These are phyloP conservation scores for Aurelia coerulea DNA, from an alignment of 30 jellyfish, hydroid and myxozoan species.

Conservation along the genomic window DNA sequence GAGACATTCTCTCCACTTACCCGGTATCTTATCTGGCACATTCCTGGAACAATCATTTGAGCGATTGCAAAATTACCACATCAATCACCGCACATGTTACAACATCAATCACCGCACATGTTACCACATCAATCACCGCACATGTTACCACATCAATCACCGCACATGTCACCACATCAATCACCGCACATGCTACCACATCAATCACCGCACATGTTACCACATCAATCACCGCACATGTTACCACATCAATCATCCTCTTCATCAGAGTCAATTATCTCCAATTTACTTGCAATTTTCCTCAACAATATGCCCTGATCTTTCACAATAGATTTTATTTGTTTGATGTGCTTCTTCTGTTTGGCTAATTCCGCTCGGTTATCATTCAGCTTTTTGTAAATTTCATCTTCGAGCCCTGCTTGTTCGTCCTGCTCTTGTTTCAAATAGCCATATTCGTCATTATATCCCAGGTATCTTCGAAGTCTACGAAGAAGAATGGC, in stretches of 20 bases:
- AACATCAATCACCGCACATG: slow-evolving; percentile 6
- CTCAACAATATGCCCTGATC: slow-evolving; percentile 67
- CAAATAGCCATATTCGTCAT: slow-evolving; percentile 65
- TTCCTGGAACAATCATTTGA: no score
- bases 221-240: no score
- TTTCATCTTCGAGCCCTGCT: slow-evolving; percentile 50
- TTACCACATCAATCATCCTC: slow-evolving; percentile 19
- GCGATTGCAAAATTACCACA: no score
- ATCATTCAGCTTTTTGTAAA: slow-evolving; percentile 28
- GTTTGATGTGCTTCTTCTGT: slow-evolving; percentile 68
- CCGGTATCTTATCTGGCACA: no score
- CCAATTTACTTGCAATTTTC: slow-evolving; percentile 57
- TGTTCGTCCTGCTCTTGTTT: slow-evolving; percentile 67
- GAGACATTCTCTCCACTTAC: no score
- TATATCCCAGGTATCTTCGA: slow-evolving; percentile 69
- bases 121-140: no score
- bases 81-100: no score
- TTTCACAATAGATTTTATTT: slow-evolving; percentile 33
- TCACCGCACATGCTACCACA: no score
- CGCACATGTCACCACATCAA: no score
- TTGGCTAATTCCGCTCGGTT: slow-evolving; percentile 63
- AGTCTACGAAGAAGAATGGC: slow-evolving; percentile 1
- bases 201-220: not conserved
- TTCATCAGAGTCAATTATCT: slow-evolving; percentile 39
- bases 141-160: not conserved